Conservation (phyloP, 2,113 vertebrate genomes). For the Arenaria interpres region DNA sequence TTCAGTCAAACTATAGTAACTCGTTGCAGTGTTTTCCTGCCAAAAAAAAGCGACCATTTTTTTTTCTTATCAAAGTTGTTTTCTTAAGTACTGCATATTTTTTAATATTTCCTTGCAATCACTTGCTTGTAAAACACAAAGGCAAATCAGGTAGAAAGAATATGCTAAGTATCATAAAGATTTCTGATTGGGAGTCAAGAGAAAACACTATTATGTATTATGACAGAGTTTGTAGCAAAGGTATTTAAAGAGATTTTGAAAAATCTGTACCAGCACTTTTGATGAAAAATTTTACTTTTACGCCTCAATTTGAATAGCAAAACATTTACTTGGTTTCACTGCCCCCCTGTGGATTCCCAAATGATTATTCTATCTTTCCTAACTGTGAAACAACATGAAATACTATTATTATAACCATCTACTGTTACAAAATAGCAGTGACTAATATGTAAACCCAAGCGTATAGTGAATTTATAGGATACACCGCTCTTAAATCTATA, state of each 20-base stretch:
- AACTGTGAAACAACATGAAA: constrained; percentile 27
- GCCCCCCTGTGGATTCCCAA: constrained; percentile 24
- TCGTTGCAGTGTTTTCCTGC: not conserved
- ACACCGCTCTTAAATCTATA: not conserved
- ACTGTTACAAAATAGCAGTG: not conserved
- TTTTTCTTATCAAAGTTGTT: not conserved
- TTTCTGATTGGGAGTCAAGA: not conserved
- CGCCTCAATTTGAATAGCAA: not conserved
- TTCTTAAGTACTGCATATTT: not conserved
- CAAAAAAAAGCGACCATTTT: not conserved
- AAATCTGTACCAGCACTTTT: not conserved
- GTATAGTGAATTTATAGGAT: not conserved
- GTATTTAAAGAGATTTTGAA: constrained; percentile 18
- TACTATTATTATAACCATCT: constrained; percentile 1
- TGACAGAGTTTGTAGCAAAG: not conserved
- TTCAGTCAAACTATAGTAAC: not conserved
- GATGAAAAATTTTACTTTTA: constrained; percentile 10
- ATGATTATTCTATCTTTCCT: constrained; percentile 42
- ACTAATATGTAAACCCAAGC: constrained; percentile 29
- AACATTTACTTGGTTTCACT: constrained; percentile 45
- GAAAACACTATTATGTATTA: not conserved
- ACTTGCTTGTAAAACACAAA: not conserved
- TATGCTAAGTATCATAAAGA: not conserved
- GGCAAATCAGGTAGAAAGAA: not conserved
- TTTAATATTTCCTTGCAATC: not conserved